Evolutionary conservation across 92 coral and sea anemone genomes (phyloP).

Genomic region (Micromussa lordhowensis): DNA sequence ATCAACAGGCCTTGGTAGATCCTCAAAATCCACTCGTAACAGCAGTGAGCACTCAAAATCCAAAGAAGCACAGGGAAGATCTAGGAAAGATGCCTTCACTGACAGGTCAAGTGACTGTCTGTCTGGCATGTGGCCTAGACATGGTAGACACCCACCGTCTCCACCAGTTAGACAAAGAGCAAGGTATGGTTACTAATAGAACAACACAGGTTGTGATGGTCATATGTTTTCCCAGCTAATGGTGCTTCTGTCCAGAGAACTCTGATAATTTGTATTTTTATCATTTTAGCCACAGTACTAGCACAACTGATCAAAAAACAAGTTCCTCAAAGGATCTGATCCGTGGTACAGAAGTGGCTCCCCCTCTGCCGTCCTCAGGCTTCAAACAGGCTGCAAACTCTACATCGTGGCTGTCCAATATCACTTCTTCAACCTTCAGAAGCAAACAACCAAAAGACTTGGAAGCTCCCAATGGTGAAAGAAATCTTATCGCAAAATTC

Average conservation of each 20-base stretch:
- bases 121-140: constrained; percentile 82
- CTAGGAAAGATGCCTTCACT: constrained; percentile 18
- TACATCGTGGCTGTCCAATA: constrained; percentile 86
- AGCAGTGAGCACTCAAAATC: constrained; percentile 14
- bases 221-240: background rate
- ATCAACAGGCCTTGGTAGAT: constrained; percentile 74
- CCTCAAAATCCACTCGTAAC: constrained; percentile 59
- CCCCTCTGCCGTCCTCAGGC: constrained; percentile 46
- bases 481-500: constrained; percentile 59
- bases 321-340: constrained; percentile 44
- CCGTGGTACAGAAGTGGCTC: constrained; percentile 81
- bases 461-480: constrained; percentile 28
- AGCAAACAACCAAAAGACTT: constrained; percentile 56
- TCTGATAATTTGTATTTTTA: background rate
- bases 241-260: background rate
- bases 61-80: constrained; percentile 34
- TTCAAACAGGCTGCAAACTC: constrained; percentile 47
- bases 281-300: constrained; percentile 47
- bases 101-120: constrained; percentile 53
- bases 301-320: constrained; percentile 72
- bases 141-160: constrained; percentile 88
- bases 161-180: constrained; percentile 99
- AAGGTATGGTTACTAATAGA: constrained; percentile 56
- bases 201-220: no score
- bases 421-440: constrained; percentile 74